Conservation (phyloP, 2,888 invertebrate species). For the Heliconius sara region DNA sequence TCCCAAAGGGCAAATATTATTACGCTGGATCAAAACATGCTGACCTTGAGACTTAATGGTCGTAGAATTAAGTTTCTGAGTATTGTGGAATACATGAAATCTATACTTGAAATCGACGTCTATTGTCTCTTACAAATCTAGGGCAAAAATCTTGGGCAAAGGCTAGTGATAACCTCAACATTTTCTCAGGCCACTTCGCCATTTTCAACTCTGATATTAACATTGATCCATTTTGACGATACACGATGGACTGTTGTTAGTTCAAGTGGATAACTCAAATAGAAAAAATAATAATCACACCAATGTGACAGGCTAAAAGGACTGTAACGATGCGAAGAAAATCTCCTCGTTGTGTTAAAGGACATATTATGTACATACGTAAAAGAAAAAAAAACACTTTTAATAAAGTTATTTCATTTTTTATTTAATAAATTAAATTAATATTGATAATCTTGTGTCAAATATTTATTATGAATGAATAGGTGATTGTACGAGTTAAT, state of each 20-base stretch:
- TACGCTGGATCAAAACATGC: slow-evolving; percentile 20
- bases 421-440: background rate
- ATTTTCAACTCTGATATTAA: no score
- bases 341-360: no score
- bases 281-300: no score
- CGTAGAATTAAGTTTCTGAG: background rate
- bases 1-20: slow-evolving; percentile 36
- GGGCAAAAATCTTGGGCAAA: background rate
- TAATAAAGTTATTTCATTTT: background rate
- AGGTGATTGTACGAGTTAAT: slow-evolving; percentile 22
- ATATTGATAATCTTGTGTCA: background rate
- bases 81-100: background rate
- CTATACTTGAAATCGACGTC: background rate
- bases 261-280: no score
- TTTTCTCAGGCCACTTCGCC: no score
- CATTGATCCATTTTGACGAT: no score
- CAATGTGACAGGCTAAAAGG: no score
- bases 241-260: no score
- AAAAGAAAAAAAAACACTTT: background rate
- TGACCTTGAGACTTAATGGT: slow-evolving; percentile 1
- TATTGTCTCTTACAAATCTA: background rate
- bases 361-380: background rate
- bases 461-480: slow-evolving; percentile 14
- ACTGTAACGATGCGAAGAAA: no score
- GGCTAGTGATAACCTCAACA: background rate